Conservation (phyloP, 2,113 vertebrate species). For the Hippocampus zosterae region DNA sequence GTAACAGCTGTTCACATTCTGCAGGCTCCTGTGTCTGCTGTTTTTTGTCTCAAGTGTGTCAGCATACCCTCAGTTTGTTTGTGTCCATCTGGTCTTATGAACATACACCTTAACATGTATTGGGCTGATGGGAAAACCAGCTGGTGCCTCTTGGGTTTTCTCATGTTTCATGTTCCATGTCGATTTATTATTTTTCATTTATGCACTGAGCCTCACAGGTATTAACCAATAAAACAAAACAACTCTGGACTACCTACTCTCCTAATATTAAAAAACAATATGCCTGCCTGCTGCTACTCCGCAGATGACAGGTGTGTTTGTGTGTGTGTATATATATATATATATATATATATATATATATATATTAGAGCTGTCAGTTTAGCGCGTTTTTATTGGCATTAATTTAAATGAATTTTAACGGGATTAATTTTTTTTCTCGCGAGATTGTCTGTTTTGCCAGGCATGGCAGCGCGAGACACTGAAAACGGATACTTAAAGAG, state of each 20-base stretch:
- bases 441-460: too few species aligned
- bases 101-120: conserved; percentile 9
- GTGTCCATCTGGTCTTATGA: conserved; percentile 5
- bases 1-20: conserved; percentile 68
- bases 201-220: background rate
- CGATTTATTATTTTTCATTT: background rate
- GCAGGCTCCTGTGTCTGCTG: conserved; percentile 53
- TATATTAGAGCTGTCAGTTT: too few species aligned
- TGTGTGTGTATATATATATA: too few species aligned
- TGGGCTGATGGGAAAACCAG: background rate
- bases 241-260: background rate
- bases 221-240: background rate
- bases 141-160: background rate
- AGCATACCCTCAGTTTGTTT: conserved; percentile 41
- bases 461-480: too few species aligned
- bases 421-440: too few species aligned
- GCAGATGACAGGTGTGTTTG: too few species aligned
- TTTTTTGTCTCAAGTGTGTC: conserved; percentile 47
- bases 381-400: too few species aligned
- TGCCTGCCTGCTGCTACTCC: background rate
- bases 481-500: too few species aligned
- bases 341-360: too few species aligned
- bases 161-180: background rate
- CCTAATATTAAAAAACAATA: background rate
- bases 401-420: too few species aligned